Percentiles rank a stretch among this genome's conserved stretches.
phyloP scores from a whole-genome alignment of 2,888 invertebrate species.

The Cataglyphis rosenhaueri region DNA sequence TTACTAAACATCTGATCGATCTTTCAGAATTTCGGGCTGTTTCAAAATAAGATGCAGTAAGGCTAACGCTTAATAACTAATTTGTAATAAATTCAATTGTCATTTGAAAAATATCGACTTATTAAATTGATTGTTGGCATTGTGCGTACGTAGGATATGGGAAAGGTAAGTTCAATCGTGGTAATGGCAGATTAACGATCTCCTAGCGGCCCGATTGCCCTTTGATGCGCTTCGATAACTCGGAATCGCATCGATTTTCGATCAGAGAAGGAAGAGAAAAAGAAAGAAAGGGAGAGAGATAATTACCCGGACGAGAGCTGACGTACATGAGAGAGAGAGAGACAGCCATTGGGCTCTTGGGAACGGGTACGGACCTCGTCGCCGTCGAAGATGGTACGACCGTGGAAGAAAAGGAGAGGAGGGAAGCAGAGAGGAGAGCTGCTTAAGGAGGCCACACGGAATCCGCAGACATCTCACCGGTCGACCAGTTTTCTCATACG shows the following conservation, averaged over 20 bases:
- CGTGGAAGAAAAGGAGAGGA: conserved; percentile 36
- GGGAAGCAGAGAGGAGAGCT: conserved; percentile 69
- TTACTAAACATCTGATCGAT: not conserved
- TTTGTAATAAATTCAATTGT: not conserved
- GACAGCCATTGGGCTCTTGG: conserved; percentile 61
- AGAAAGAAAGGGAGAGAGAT: conserved; percentile 56
- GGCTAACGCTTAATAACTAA: not conserved
- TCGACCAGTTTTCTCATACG: conserved; percentile 81
- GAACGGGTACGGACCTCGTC: conserved; percentile 67
- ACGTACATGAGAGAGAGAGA: conserved; percentile 60
- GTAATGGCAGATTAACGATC: conserved; percentile 1
- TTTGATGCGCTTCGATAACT: conserved; percentile 59
- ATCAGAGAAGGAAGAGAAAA: conserved; percentile 13
- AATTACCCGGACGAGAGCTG: conserved; percentile 60
- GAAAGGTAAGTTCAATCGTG: conserved; percentile 3
- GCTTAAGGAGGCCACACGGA: conserved; percentile 80
- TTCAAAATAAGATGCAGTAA: not conserved
- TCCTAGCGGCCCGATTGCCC: conserved; percentile 36
- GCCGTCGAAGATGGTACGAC: conserved; percentile 63
- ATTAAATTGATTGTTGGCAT: not conserved
- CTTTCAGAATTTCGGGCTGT: not conserved
- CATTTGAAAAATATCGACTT: conserved; percentile 11
- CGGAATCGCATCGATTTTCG: conserved; percentile 47
- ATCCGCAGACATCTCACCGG: conserved; percentile 78
- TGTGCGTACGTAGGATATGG: too few species aligned